These are phyloP conservation scores for Marmota monax DNA, from an alignment of 2,113 vertebrate species.

Conservation along the genomic window DNA sequence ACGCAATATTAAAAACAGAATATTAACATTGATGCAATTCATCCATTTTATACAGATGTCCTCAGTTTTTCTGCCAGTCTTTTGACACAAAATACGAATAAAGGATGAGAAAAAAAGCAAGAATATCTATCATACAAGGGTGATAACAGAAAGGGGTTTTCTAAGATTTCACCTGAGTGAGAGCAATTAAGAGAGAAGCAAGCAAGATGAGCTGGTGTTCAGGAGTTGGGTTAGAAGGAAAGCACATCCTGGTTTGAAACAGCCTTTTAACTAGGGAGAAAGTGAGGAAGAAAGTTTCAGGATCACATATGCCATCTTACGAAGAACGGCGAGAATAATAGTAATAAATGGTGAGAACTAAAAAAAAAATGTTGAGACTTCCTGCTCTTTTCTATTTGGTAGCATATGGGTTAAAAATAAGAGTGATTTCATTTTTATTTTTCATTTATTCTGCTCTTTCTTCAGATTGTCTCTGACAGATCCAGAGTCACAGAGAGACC, in stretches of 20 bases:
- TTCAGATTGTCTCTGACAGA: background rate
- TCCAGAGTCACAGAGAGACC: background rate
- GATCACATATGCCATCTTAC: background rate
- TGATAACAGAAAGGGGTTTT: background rate
- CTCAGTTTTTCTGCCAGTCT: background rate
- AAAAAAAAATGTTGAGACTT: background rate
- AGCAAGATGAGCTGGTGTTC: background rate
- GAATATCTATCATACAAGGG: background rate
- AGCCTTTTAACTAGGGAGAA: background rate
- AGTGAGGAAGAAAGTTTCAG: background rate
- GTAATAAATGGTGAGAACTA: background rate
- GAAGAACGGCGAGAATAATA: background rate
- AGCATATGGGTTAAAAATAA: background rate
- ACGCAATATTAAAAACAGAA: background rate
- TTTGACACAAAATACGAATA: background rate
- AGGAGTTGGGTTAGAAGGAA: background rate
- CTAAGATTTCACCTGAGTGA: background rate
- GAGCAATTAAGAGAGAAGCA: background rate
- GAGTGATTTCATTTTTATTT: background rate
- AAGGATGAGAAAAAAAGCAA: background rate
- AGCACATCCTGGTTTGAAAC: background rate
- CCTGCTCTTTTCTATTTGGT: background rate
- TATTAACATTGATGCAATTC: background rate
- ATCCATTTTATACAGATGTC: background rate
- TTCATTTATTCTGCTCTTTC: background rate